Evolutionary conservation across 2,797 vertebrate species (phyloP), one percentile per base, ranked within the genome.

Genomic region (Coranthus polyacanthus): DNA sequence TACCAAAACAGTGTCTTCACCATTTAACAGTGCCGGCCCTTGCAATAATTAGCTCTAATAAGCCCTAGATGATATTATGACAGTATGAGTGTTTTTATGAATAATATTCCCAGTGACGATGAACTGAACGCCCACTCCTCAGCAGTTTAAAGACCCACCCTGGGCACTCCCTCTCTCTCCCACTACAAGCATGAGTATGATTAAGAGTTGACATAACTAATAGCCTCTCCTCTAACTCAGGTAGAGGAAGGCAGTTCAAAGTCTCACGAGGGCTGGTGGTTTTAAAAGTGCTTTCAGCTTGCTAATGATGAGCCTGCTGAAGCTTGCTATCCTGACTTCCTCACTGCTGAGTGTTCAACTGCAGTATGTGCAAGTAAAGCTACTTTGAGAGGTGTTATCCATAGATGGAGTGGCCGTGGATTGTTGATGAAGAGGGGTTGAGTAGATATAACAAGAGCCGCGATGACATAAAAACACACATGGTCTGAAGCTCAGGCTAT

Each of bases 181-280:
- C 51, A 24, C 50, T 58, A 62, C 57, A 53, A 71, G 68, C 15
- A 11, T 17, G 63, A 75, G 68, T 39, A 68, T 81, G 84, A 88
- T 92, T 80, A 88, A 82, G 81, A 89, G 85, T 87, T 87, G 85
- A 91, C 87, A 91, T 87, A 86, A 89, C 88, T 85, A 90, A 93
- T 90, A 92, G 89, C 79, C 79, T 76, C 74, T 78, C 59, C 63
- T 66, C 76, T 77, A 77, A 88, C 69, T 67, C 70, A 78, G 78
- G 79, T 75, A 68, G 65, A 84, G 75, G 56, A 70, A 75, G 53
- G 77, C 77, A 46, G 64, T 71, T 68, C 70, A 46, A 36, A 45
- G 61, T 81, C 84, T 83, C 85, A 67, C 16, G 37, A 67, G 78
- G 66, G 52, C 43, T 15, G 34, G 47, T 47, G 67, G 72, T 78